Evolutionary conservation across 1,140 invertebrate species (phyloP).

Genomic region (Ostrea edulis): DNA sequence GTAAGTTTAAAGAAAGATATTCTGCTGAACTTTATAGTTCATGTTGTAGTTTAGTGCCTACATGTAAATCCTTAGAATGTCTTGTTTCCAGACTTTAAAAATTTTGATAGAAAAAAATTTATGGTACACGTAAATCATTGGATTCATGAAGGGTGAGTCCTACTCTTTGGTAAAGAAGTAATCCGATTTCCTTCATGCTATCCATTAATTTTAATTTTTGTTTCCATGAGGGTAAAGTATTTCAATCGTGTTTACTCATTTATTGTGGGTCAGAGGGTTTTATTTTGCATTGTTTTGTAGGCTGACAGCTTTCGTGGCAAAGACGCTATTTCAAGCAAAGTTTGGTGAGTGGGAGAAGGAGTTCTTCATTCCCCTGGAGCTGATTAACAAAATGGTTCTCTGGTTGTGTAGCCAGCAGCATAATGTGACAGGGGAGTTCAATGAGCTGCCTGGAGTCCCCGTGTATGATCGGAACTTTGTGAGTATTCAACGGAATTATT

Average conservation of each 20-base stretch:
- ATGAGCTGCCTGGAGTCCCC: slow-evolving; percentile 55
- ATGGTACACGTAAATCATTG: too few relatives aligned
- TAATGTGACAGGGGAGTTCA: slow-evolving; percentile 74
- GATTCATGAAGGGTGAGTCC: too few relatives aligned
- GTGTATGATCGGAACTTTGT: slow-evolving; percentile 77
- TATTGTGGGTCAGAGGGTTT: neutral
- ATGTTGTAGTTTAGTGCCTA: neutral
- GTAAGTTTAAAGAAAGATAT: slow-evolving; percentile 54
- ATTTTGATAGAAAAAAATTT: too few relatives aligned
- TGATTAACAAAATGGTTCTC: slow-evolving; percentile 74
- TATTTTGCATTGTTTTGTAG: slow-evolving; percentile 57
- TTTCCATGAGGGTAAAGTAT: neutral
- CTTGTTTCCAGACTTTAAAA: too few relatives aligned
- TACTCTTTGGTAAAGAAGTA: too few relatives aligned
- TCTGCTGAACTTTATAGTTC: neutral
- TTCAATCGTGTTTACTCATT: neutral
- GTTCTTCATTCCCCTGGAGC: slow-evolving; percentile 74
- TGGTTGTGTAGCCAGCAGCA: slow-evolving; percentile 75
- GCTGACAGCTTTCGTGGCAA: slow-evolving; percentile 78
- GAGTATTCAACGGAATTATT: slow-evolving; percentile 46
- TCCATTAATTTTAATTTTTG: neutral
- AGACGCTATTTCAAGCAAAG: slow-evolving; percentile 71
- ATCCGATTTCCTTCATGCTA: too few relatives aligned
- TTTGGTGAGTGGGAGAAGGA: slow-evolving; percentile 76
- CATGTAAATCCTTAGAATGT: too few relatives aligned